Conservation (phyloP, 2,113 vertebrate genomes). For the Zosterops japonicus region DNA sequence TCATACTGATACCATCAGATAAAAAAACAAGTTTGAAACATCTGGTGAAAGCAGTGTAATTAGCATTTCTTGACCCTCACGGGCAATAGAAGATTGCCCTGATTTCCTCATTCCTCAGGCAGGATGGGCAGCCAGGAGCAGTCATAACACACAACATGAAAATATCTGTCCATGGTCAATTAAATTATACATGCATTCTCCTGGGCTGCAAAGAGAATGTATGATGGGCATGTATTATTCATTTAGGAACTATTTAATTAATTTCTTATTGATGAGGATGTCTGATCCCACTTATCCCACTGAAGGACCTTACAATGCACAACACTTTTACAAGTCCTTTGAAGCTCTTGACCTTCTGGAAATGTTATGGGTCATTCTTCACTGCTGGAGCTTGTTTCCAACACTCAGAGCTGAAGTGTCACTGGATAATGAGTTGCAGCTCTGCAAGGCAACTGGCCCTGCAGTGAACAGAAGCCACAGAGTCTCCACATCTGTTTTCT, state of each 20-base stretch:
- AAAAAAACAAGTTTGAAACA: neutral
- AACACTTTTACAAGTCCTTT: neutral
- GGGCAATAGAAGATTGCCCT: neutral
- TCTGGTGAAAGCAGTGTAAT: neutral
- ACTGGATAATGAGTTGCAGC: neutral
- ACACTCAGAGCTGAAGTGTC: neutral
- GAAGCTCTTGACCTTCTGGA: neutral
- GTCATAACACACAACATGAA: neutral
- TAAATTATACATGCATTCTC: constrained; percentile 25
- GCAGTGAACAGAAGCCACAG: neutral
- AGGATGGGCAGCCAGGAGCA: neutral
- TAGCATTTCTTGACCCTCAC: neutral
- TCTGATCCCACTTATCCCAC: constrained; percentile 28
- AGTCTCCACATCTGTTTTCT: neutral
- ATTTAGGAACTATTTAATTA: constrained; percentile 44
- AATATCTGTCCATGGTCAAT: neutral
- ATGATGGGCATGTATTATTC: constrained; percentile 44
- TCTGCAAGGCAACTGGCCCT: neutral
- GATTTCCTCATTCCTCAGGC: neutral
- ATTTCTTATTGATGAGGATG: constrained; percentile 48
- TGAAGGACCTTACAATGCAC: neutral
- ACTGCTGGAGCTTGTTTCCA: neutral
- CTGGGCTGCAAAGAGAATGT: constrained; percentile 2
- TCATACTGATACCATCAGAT: neutral
- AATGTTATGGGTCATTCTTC: neutral